These are phyloP conservation scores for Xanthia icteritia DNA, from an alignment of 2,888 invertebrate species.

Conservation along the genomic window DNA sequence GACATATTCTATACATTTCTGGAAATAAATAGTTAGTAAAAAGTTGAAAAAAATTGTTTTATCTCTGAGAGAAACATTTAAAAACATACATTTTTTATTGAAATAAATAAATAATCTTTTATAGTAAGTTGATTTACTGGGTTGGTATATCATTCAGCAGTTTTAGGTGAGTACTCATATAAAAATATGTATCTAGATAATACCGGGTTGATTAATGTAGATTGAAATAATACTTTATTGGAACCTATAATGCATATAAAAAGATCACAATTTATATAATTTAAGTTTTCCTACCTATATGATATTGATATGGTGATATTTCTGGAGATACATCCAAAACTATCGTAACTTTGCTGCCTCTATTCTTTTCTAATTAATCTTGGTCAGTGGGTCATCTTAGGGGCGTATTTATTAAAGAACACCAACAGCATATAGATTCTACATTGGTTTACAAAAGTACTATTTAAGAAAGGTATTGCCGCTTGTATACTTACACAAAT, in stretches of 20 bases:
- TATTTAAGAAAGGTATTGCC: no score
- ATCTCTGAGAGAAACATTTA: not conserved
- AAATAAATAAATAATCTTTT: not conserved
- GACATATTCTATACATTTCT: slow-evolving; percentile 78
- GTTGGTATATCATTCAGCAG: not conserved
- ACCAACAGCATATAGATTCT: no score
- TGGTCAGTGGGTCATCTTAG: no score
- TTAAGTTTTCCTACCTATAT: not conserved
- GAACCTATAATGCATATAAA: not conserved
- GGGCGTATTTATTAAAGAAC: not conserved
- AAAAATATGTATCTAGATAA: not conserved
- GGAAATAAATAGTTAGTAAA: not conserved
- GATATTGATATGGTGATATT: no score
- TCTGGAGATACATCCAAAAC: no score
- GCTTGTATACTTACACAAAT: no score
- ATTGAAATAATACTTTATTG: not conserved
- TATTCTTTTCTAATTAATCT: not conserved
- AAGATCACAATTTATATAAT: not conserved
- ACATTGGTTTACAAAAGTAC: no score
- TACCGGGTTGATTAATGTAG: not conserved
- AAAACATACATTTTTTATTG: not conserved
- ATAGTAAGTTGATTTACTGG: not conserved
- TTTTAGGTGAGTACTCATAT: not conserved
- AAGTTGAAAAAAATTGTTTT: not conserved
- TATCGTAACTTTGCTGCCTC: not conserved